Percentiles rank a stretch among this genome's conserved stretches.
These are phyloP conservation scores for Aphaenogaster rudis DNA, from an alignment of 1,140 invertebrate species.

Conservation along the genomic window DNA sequence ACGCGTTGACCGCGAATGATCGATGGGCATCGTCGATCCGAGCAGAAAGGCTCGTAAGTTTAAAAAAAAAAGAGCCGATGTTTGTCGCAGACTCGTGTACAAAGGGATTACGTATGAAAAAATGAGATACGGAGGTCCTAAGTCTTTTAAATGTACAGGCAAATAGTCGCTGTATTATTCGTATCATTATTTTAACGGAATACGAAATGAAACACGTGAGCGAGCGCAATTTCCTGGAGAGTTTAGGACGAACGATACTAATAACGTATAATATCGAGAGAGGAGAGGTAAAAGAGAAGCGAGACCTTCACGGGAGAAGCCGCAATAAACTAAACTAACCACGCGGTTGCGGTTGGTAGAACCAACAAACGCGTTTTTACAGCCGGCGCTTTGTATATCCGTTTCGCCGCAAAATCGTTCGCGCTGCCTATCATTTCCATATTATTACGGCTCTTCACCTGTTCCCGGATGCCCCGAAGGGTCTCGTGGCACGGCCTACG, in stretches of 20 bases:
- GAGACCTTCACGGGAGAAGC: constrained; percentile 5
- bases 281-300: not conserved
- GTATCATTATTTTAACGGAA: not conserved
- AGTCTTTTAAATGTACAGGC: not conserved
- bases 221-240: not conserved
- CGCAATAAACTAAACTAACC: constrained; percentile 52
- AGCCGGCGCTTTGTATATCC: constrained; percentile 58
- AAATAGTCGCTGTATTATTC: not conserved
- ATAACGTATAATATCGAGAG: not conserved
- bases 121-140: not conserved
- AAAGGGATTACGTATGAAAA: not conserved
- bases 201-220: not conserved
- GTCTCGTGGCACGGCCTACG: constrained; percentile 53
- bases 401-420: constrained; percentile 63
- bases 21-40: constrained; percentile 62
- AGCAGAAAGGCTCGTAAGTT: not conserved
- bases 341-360: constrained; percentile 61
- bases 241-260: not conserved
- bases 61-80: constrained; percentile 10
- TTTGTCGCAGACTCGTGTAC: not conserved
- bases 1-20: constrained; percentile 63
- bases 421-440: constrained; percentile 73
- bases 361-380: constrained; percentile 67
- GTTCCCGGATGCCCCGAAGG: constrained; percentile 58
- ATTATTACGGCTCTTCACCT: constrained; percentile 75